Percentiles rank a stretch among this genome's conserved stretches.
These are phyloP conservation scores for Halcyon leucocephala DNA, from an alignment of 2,797 vertebrate species.

Conservation along the genomic window DNA sequence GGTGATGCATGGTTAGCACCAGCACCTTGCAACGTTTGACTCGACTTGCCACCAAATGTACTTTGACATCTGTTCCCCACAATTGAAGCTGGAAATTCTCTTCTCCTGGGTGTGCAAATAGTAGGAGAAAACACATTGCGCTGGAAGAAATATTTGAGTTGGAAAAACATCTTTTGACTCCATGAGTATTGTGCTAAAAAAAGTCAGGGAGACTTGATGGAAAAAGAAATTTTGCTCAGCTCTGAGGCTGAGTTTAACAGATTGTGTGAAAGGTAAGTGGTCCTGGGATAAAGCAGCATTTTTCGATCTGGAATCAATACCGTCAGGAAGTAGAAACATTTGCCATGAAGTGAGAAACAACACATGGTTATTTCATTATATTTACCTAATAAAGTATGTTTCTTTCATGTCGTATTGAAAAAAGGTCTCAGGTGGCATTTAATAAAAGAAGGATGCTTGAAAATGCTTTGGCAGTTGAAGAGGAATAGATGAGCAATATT, in stretches of 20 bases:
- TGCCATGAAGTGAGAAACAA: constrained; percentile 55
- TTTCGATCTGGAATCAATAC: constrained; percentile 70
- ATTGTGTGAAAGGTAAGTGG: neutral
- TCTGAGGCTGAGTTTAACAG: neutral
- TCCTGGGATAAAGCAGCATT: neutral
- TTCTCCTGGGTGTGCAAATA: neutral
- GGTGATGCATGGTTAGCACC: neutral
- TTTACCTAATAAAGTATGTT: constrained; percentile 58
- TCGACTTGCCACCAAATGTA: neutral
- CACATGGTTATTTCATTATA: constrained; percentile 69
- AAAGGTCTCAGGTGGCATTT: constrained; percentile 39
- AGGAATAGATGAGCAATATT: neutral
- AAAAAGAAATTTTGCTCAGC: neutral
- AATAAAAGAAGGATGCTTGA: constrained; percentile 50
- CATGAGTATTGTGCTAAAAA: neutral
- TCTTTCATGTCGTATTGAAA: constrained; percentile 39
- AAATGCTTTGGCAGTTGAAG: neutral
- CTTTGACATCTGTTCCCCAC: neutral
- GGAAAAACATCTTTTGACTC: neutral
- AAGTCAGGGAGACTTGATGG: neutral
- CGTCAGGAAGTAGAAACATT: constrained; percentile 61
- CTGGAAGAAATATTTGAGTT: neutral
- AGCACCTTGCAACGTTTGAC: neutral
- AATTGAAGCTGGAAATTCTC: neutral
- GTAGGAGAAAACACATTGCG: neutral